Evolutionary conservation across 2,113 vertebrate species (phyloP), one percentile per base, ranked within the genome.

Genomic region (Coturnix japonica): DNA sequence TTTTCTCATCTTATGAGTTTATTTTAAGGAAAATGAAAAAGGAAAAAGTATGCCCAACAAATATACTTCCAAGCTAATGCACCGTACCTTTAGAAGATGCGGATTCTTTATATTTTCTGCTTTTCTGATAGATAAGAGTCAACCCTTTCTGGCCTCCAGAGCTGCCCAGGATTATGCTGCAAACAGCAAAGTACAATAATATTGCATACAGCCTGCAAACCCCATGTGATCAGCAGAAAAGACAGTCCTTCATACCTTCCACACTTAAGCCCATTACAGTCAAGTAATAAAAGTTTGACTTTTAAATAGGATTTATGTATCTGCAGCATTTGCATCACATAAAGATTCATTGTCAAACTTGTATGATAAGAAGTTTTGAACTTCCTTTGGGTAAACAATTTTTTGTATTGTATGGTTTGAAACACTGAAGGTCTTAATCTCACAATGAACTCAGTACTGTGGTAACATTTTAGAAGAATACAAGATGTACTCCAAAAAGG

Each of bases 1-100:
- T 53, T 67, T 90, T 64, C 64, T 60, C 60, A 66, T 33, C 17
- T 71, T 33, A 60, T 69, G 87, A 76, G 23, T 81, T 77, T 92
- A 56, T 82, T 43, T 3, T 23, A 71, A 74, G 89, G 65, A 82
- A 89, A 94, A 77, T 71, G 26, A 71, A 70, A 4, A 72, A 93
- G 28, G 51, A 47, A 84, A 7, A 91, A 47, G 60, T 93, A 39
- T 5, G 1, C 17, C 1, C 1, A 66, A 22, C 13, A 81, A 78
- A 61, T 9, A 8, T 76, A 44, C 60, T 87, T 65, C 25, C 14
- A 59, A 91, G 14, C 10, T 79, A 16, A 33, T 59, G 5, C 69
- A 30, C 6, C 8, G 39, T 21, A 26, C 4, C 37, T 59, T 87
- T 82, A 41, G 37, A 74, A 91, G n/a, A 22, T 1, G 14, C 9